Evolutionary conservation across 2,888 invertebrate genomes (phyloP).

Genomic region (Acrocyrtus sp.): DNA sequence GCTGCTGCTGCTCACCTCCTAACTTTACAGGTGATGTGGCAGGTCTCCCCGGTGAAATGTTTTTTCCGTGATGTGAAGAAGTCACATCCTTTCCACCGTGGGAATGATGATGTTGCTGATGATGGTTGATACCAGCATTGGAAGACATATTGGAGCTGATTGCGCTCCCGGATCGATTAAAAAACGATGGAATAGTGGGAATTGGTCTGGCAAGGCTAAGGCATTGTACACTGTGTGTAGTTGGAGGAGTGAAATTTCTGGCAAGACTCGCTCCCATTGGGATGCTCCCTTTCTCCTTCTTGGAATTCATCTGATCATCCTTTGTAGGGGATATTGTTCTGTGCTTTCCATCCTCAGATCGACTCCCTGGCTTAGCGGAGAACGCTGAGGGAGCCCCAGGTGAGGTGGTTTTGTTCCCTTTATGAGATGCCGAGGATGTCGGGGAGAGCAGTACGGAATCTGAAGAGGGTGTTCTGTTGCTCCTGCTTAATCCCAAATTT

Average conservation of each 20-base stretch:
- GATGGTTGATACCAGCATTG: not conserved
- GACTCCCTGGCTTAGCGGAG: slow-evolving; percentile 30
- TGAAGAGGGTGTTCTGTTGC: slow-evolving; percentile 45
- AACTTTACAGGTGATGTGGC: slow-evolving; percentile 30
- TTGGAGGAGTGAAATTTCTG: slow-evolving; percentile 29
- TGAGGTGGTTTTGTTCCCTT: slow-evolving; percentile 16
- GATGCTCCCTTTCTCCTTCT: slow-evolving; percentile 45
- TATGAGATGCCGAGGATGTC: not conserved
- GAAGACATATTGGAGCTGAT: slow-evolving; percentile 18
- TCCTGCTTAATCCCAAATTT: slow-evolving; percentile 19
- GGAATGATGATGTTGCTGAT: slow-evolving; percentile 2
- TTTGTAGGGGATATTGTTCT: slow-evolving; percentile 34
- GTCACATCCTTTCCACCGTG: slow-evolving; percentile 15
- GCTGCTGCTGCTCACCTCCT: slow-evolving; percentile 15
- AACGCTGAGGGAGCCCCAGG: slow-evolving; percentile 28
- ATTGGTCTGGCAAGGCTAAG: slow-evolving; percentile 38
- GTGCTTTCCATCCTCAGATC: slow-evolving; percentile 20
- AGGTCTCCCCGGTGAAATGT: slow-evolving; percentile 27
- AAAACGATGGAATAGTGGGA: slow-evolving; percentile 40
- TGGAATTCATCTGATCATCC: slow-evolving; percentile 32
- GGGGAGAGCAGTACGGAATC: slow-evolving; percentile 39
- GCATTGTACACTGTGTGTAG: slow-evolving; percentile 1
- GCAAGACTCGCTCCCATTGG: slow-evolving; percentile 34
- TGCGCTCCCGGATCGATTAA: slow-evolving; percentile 17
- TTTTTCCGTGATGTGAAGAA: slow-evolving; percentile 5